phyloP scores from a whole-genome alignment of 2,888 invertebrate genomes.

The Asteroscopus sphinx region DNA sequence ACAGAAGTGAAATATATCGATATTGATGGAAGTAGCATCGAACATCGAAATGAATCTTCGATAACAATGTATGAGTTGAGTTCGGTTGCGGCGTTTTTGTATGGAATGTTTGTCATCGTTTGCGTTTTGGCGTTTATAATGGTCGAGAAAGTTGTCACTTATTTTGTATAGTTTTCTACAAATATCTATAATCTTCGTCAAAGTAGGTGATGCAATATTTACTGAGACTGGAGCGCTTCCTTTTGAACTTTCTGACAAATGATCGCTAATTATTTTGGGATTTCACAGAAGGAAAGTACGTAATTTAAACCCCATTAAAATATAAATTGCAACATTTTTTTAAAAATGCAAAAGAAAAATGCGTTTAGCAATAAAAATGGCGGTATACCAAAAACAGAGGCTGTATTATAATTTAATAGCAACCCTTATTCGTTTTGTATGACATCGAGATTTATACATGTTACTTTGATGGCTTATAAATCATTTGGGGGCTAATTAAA shows the following conservation, averaged over 20 bases:
- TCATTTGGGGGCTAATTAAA: conserved; percentile 85
- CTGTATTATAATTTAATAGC: conserved; percentile 42
- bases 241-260: neutral
- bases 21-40: conserved; percentile 64
- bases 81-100: conserved; percentile 17
- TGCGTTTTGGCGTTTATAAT: conserved; percentile 17
- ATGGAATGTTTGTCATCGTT: conserved; percentile 28
- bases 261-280: neutral
- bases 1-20: conserved; percentile 71
- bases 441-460: conserved; percentile 72
- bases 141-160: conserved; percentile 9
- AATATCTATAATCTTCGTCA: neutral
- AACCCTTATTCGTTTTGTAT: conserved; percentile 58
- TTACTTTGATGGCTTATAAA: conserved; percentile 81
- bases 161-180: neutral
- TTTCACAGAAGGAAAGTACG: neutral
- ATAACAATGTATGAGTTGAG: conserved; percentile 41
- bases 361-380: conserved; percentile 45
- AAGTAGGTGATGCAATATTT: neutral
- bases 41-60: conserved; percentile 52
- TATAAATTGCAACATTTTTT: neutral
- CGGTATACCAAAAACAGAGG: conserved; percentile 46
- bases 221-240: neutral
- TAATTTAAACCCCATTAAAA: neutral
- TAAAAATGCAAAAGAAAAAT: conserved; percentile 20